phyloP scores from a whole-genome alignment of 1,140 invertebrate species.

The Helicoverpa armigera region DNA sequence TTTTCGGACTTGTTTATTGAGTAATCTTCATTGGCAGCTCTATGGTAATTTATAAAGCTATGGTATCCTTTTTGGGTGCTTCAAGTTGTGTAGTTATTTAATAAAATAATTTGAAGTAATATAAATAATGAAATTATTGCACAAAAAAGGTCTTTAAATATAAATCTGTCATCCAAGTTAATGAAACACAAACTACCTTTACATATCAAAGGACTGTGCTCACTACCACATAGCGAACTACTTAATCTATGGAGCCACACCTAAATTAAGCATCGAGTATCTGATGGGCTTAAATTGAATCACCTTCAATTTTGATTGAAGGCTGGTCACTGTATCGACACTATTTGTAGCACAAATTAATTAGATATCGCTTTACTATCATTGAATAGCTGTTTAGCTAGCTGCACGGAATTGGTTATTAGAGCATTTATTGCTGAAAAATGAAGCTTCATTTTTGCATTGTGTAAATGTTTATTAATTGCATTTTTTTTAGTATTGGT shows the following conservation, averaged over 20 bases:
- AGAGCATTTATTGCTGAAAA: constrained; percentile 33
- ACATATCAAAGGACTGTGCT: not conserved
- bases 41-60: no score
- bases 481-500: not conserved
- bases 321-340: constrained; percentile 70
- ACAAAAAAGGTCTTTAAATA: no score
- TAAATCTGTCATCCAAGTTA: no score
- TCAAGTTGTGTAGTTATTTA: no score
- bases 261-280: constrained; percentile 69
- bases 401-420: constrained; percentile 27
- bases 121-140: no score
- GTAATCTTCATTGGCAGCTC: no score
- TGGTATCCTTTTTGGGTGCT: no score
- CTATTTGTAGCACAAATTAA: constrained; percentile 73
- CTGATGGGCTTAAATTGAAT: constrained; percentile 77
- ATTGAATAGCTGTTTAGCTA: constrained; percentile 42
- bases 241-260: constrained; percentile 30
- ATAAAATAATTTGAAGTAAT: no score
- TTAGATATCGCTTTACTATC: constrained; percentile 63
- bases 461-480: not conserved
- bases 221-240: not conserved
- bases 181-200: no score
- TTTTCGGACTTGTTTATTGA: no score
- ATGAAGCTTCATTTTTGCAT: not conserved
- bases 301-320: constrained; percentile 76